phyloP scores from a whole-genome alignment of 2,888 invertebrate genomes.

The Mythimna vitellina region DNA sequence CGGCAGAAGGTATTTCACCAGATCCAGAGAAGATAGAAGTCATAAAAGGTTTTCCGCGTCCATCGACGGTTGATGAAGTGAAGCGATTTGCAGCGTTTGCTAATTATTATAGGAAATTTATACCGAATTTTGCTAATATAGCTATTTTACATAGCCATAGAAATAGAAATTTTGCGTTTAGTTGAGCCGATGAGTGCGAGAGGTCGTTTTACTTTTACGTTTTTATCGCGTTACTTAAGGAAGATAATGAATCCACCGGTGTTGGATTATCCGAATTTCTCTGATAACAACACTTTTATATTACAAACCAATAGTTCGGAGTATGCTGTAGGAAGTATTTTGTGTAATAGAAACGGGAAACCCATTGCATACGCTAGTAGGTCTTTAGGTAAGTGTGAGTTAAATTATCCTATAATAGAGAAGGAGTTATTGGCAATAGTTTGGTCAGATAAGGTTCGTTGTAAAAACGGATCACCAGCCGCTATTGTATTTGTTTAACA shows the following conservation, averaged over 20 bases:
- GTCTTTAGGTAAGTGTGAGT: no score
- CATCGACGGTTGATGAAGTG: slow-evolving; percentile 1
- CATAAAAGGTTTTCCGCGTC: background rate
- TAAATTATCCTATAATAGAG: no score
- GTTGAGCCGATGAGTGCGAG: slow-evolving; percentile 8
- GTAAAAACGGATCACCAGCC: slow-evolving; percentile 11
- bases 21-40: slow-evolving; percentile 11
- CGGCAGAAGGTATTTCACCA: slow-evolving; percentile 7
- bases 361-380: no score
- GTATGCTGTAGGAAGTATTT: no score
- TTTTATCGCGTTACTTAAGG: slow-evolving; percentile 12
- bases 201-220: slow-evolving; percentile 4
- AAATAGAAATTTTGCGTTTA: slow-evolving; percentile 1
- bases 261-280: no score
- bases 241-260: slow-evolving; percentile 14
- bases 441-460: no score
- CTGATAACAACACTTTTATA: no score
- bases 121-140: slow-evolving; percentile 8
- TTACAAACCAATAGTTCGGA: no score
- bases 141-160: slow-evolving; percentile 5
- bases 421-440: no score
- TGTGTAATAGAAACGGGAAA: no score
- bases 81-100: background rate
- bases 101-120: slow-evolving; percentile 3
- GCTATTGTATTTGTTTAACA: no score